Percentiles rank a stretch among this genome's conserved stretches.
Conservation (phyloP, 2,888 invertebrate species). For the Trachelus tabidus region DNA sequence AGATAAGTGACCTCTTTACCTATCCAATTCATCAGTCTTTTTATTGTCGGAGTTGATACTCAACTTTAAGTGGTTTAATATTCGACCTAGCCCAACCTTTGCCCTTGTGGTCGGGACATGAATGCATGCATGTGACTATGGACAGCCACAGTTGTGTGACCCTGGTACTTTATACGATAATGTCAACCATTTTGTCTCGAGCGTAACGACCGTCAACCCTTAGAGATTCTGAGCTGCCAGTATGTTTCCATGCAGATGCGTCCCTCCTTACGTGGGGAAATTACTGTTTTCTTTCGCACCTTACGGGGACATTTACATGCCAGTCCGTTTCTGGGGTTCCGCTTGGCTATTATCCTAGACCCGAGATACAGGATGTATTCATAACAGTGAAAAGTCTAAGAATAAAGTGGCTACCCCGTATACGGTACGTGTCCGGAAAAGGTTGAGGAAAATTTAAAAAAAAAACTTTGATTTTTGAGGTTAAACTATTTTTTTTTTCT, state of each 20-base stretch:
- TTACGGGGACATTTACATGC: slow-evolving; percentile 9
- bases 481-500: no score
- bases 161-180: slow-evolving; percentile 43
- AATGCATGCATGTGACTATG: background rate
- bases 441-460: background rate
- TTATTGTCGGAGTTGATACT: background rate
- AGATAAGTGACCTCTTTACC: background rate
- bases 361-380: background rate
- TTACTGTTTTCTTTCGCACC: slow-evolving; percentile 30
- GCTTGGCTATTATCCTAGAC: background rate
- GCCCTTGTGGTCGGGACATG: background rate
- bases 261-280: slow-evolving; percentile 29
- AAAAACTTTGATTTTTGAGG: no score
- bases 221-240: slow-evolving; percentile 25
- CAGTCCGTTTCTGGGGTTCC: background rate
- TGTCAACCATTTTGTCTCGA: slow-evolving; percentile 38
- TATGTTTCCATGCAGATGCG: slow-evolving; percentile 33
- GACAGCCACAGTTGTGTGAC: background rate
- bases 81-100: background rate
- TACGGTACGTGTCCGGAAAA: no score
- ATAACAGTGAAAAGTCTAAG: background rate
- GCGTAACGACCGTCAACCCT: slow-evolving; percentile 33
- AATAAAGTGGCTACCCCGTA: background rate
- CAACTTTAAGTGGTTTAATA: slow-evolving; percentile 2
- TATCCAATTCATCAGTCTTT: background rate